These are phyloP conservation scores for Hyperoplus lanceolatus DNA, from an alignment of 2,797 vertebrate genomes.

Conservation along the genomic window DNA sequence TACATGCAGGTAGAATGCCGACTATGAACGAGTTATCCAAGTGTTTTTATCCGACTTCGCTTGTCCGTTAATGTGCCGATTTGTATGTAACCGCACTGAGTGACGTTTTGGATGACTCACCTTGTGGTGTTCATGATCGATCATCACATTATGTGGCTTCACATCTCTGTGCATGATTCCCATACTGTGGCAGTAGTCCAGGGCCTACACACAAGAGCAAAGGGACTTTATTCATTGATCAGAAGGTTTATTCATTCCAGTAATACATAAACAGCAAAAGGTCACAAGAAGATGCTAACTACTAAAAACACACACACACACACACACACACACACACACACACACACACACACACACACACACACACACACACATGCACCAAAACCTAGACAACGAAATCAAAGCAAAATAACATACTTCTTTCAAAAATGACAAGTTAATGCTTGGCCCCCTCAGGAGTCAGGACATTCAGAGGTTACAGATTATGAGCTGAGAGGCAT, in stretches of 20 bases:
- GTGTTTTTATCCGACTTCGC: too few relatives aligned
- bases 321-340: too few relatives aligned
- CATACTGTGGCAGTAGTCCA: conserved; percentile 99
- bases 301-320: neutral
- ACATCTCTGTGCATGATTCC: conserved; percentile 99
- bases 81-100: too few relatives aligned
- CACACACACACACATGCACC: neutral
- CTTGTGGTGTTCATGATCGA: conserved; percentile 98
- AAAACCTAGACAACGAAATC: neutral
- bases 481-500: neutral
- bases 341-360: neutral
- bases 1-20: too few relatives aligned
- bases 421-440: neutral
- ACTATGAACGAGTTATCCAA: too few relatives aligned
- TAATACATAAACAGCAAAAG: conserved; percentile 8
- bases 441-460: neutral
- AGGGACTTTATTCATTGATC: neutral
- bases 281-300: neutral
- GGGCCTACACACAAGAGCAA: conserved; percentile 78
- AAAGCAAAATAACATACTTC: neutral
- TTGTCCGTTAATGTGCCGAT: too few relatives aligned
- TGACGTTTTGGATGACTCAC: conserved; percentile 70
- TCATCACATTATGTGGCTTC: conserved; percentile 98
- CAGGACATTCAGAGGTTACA: neutral
- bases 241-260: neutral